Evolutionary conservation across 2,797 vertebrate genomes (phyloP).

Genomic region (Menidia menidia): DNA sequence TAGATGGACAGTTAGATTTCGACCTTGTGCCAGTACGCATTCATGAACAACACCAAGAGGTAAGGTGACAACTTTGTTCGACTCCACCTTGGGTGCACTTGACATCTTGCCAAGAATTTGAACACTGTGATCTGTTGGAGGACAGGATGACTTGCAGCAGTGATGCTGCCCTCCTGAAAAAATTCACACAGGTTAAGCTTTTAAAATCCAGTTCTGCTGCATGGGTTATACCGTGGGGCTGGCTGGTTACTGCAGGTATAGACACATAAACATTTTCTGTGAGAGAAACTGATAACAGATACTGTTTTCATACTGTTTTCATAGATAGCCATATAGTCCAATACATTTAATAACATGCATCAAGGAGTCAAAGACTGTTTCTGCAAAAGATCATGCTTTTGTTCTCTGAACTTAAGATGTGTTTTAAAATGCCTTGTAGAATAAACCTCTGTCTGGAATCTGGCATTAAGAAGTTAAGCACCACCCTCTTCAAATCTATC

Average conservation of each 20-base stretch:
- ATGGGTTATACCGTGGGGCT: conserved; percentile 1
- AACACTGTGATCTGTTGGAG: conserved; percentile 39
- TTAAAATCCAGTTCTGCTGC: conserved; percentile 9
- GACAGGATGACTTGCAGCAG: conserved; percentile 51
- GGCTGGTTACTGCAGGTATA: not conserved
- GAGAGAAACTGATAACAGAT: not conserved
- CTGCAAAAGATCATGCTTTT: not conserved
- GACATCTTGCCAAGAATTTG: conserved; percentile 61
- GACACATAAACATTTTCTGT: not conserved
- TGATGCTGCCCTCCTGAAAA: conserved; percentile 36
- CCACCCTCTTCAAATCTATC: no score
- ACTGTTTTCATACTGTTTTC: no score
- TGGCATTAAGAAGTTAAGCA: no score
- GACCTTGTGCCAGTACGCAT: conserved; percentile 36
- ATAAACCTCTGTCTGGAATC: no score
- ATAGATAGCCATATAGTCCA: not conserved
- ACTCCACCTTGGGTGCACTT: conserved; percentile 52
- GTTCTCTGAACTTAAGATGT: no score
- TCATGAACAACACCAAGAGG: conserved; percentile 43
- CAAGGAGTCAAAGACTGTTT: not conserved
- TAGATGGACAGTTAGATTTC: conserved; percentile 36
- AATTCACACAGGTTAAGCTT: conserved; percentile 35
- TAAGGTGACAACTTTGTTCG: conserved; percentile 38
- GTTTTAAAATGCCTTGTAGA: no score
- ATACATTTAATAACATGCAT: not conserved